A percentile compares a stretch with the other conserved stretches of the same genome.
These are phyloP conservation scores for Oxytorus armatus DNA, from an alignment of 2,888 invertebrate genomes.

Conservation along the genomic window DNA sequence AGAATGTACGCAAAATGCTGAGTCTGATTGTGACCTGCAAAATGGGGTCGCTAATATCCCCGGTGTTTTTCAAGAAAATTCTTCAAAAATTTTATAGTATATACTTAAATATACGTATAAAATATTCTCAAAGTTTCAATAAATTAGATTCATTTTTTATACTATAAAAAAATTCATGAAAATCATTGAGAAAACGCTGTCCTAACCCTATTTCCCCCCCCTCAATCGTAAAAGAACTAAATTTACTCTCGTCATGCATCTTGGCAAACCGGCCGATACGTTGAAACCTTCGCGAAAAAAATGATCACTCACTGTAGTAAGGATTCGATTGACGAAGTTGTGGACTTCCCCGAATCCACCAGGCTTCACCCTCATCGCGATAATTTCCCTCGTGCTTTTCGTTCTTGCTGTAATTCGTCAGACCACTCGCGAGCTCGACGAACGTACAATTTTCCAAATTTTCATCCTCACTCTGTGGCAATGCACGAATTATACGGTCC, in stretches of 20 bases:
- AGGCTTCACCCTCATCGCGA: conserved; percentile 35
- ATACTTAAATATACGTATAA: too few species aligned
- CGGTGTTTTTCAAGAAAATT: too few species aligned
- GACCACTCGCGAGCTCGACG: conserved; percentile 74
- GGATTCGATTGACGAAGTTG: conserved; percentile 72
- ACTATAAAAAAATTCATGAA: too few species aligned
- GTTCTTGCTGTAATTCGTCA: conserved; percentile 70
- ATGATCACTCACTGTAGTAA: conserved; percentile 77
- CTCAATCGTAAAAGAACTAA: too few species aligned
- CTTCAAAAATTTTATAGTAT: too few species aligned
- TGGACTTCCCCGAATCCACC: conserved; percentile 49
- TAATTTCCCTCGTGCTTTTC: conserved; percentile 29
- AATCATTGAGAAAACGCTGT: too few species aligned
- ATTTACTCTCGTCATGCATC: neutral
- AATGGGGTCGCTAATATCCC: too few species aligned
- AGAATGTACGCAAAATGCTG: too few species aligned
- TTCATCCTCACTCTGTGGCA: conserved; percentile 72
- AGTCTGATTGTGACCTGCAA: too few species aligned
- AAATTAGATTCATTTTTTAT: too few species aligned
- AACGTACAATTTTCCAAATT: conserved; percentile 78
- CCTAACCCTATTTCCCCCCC: too few species aligned
- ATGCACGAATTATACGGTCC: conserved; percentile 78
- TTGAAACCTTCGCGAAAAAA: neutral
- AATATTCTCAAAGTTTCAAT: too few species aligned
- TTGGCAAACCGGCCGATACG: neutral